phyloP scores from a whole-genome alignment of 2,113 vertebrate species.

The Thalassoma bifasciatum region DNA sequence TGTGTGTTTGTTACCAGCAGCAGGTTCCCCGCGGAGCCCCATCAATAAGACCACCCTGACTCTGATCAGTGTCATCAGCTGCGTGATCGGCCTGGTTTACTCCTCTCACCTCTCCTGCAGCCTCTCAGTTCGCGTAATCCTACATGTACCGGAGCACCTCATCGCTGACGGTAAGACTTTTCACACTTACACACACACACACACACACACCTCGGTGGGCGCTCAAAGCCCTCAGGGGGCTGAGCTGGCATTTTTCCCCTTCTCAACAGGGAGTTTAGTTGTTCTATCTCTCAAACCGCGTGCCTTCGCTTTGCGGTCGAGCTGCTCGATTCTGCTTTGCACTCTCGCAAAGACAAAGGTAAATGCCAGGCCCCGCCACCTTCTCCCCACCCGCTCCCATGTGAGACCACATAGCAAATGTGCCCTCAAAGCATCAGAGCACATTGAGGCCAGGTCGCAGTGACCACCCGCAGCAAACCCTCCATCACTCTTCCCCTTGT shows the following conservation, averaged over 20 bases:
- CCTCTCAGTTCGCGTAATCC: slow-evolving; percentile 92
- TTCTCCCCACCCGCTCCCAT: slow-evolving; percentile 16
- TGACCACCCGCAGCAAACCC: slow-evolving; percentile 45
- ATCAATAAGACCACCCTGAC: slow-evolving; percentile 98
- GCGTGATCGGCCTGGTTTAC: slow-evolving; percentile 92
- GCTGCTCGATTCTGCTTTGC: slow-evolving; percentile 39
- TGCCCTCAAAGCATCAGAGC: slow-evolving; percentile 69
- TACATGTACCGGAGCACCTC: slow-evolving; percentile 97
- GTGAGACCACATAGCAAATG: slow-evolving; percentile 60
- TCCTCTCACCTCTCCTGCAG: slow-evolving; percentile 93
- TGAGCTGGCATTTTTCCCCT: slow-evolving; percentile 55
- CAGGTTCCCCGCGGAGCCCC: slow-evolving; percentile 95
- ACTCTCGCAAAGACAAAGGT: slow-evolving; percentile 62
- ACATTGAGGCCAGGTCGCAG: slow-evolving; percentile 58
- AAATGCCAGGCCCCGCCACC: slow-evolving; percentile 64
- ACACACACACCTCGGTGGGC: slow-evolving; percentile 17
- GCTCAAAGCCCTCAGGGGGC: slow-evolving; percentile 26
- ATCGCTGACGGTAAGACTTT: slow-evolving; percentile 92
- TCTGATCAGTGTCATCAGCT: slow-evolving; percentile 95
- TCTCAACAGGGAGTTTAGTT: slow-evolving; percentile 25
- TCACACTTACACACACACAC: slow-evolving; percentile 4
- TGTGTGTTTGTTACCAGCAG: slow-evolving; percentile 49
- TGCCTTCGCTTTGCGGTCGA: slow-evolving; percentile 17
- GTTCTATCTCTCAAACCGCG: slow-evolving; percentile 31
- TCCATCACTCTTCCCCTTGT: slow-evolving; percentile 48